Base-by-base conservation (phyloP, 2,113 vertebrate genomes). In the Peucedramus taeniatus region DNA sequence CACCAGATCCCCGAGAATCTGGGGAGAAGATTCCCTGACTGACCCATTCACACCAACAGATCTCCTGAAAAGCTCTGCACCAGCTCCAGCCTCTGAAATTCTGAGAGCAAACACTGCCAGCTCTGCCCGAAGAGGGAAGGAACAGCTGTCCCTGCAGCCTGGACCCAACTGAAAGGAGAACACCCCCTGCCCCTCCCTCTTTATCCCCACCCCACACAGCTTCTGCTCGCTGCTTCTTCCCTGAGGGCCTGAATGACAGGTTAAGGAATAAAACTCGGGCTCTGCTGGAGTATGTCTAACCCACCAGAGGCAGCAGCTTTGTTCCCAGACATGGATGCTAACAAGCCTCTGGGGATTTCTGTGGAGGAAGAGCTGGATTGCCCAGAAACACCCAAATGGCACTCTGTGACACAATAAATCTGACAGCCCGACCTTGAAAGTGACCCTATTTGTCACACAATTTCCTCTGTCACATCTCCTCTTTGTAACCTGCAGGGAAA, bases 401-500 rank as follows among this genome's bases (percentile, higher is more conserved):
- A 85, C 75, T 24, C 10, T 4, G 42, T 1, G 74, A 63, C 57
- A 89, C 76, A 74, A 53, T 45, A 88, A 89, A 91, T 83, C 72
- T 60, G 71, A 79, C 35, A 49, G 4, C 13, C 26, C 5, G 11
- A 61, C 45, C 35, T 79, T 11, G 26, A 89, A 2, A 81, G 53
- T 3, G 39, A 64, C 87, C 44, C 35, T 30, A n/a, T 72, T 77
- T 87, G 71, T 72, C 89, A 70, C 27, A 37, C 13, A 4, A 87
- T 90, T 90, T 79, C 88, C 90, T 71, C 63, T 22, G 61, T 40
- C 72, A 70, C 50, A 3, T 33, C 21, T 76, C 60, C 66, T 75
- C 84, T 42, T 74, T 1, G 1, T 17, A 80, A 39, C 64, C 90
- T 40, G 30, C 63, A 91, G 82, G 74, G 95, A 96, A 97, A 94